phyloP scores from a whole-genome alignment of 1,140 invertebrate genomes.

The Holcopasites calliopsidis region DNA sequence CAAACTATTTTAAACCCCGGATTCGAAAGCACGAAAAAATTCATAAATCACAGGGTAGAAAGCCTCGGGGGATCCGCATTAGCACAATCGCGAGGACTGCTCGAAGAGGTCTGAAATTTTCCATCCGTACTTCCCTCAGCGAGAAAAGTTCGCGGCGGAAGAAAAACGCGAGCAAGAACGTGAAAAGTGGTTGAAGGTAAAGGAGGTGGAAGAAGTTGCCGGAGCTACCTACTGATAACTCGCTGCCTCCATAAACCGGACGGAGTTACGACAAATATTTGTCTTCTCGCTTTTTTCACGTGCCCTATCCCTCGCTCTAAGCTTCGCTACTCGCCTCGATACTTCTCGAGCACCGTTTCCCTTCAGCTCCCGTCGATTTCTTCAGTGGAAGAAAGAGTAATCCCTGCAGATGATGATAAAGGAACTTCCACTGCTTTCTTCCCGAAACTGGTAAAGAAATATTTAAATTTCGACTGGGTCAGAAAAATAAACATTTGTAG shows the following conservation, averaged over 20 bases:
- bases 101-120: not conserved
- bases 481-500: too few relatives aligned
- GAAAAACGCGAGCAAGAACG: conserved; percentile 4
- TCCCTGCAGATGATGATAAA: not conserved
- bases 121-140: not conserved
- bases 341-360: conserved; percentile 7
- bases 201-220: conserved; percentile 32
- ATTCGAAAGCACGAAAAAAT: too few relatives aligned
- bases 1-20: too few relatives aligned
- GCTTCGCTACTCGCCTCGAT: not conserved
- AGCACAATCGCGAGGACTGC: not conserved
- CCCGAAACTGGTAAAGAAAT: too few relatives aligned
- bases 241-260: conserved; percentile 37
- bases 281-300: conserved; percentile 33
- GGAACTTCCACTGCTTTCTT: not conserved
- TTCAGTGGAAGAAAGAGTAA: not conserved
- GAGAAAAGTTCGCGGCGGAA: conserved; percentile 10
- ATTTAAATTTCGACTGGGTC: too few relatives aligned
- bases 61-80: not conserved
- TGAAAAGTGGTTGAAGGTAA: not conserved
- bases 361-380: not conserved
- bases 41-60: too few relatives aligned
- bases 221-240: conserved; percentile 49
- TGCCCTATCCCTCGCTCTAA: not conserved
- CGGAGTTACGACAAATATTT: conserved; percentile 58